Conservation (phyloP, 2,797 vertebrate species). For the Gymnothorax javanicus region DNA sequence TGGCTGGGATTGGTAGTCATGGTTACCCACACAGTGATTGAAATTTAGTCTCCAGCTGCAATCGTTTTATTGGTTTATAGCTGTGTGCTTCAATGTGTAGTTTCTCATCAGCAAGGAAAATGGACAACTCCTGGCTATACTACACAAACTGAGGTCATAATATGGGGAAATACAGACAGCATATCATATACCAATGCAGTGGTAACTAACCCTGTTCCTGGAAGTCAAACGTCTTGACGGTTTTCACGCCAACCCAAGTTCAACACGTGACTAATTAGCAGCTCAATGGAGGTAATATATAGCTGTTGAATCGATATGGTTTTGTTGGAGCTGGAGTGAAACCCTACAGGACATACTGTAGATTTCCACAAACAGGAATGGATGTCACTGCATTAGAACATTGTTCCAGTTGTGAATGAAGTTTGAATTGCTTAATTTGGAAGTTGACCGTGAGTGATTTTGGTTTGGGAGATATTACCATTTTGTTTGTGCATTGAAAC, state of each 20-base stretch:
- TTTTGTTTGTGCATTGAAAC: neutral
- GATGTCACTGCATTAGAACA: neutral
- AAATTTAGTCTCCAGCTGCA: neutral
- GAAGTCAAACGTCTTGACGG: too few relatives aligned
- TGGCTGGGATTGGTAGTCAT: neutral
- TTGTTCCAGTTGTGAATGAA: neutral
- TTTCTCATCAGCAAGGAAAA: neutral
- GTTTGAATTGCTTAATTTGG: neutral
- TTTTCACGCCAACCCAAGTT: too few relatives aligned
- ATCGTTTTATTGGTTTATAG: slow-evolving; percentile 5
- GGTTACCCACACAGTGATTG: neutral
- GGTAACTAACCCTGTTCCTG: too few relatives aligned
- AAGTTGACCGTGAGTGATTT: neutral
- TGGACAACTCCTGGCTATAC: neutral
- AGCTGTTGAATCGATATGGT: too few relatives aligned
- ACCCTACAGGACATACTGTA: too few relatives aligned
- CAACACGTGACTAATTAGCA: too few relatives aligned
- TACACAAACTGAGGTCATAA: neutral
- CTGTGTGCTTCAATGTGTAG: neutral
- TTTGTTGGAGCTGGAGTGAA: too few relatives aligned
- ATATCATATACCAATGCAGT: too few relatives aligned
- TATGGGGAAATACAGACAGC: neutral
- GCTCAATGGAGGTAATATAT: too few relatives aligned
- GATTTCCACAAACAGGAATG: too few relatives aligned
- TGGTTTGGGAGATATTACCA: neutral